A percentile compares a stretch with the other conserved stretches of the same genome.
These are phyloP conservation scores for Temnothorax nylanderi DNA, from an alignment of 1,140 invertebrate genomes.

Conservation along the genomic window DNA sequence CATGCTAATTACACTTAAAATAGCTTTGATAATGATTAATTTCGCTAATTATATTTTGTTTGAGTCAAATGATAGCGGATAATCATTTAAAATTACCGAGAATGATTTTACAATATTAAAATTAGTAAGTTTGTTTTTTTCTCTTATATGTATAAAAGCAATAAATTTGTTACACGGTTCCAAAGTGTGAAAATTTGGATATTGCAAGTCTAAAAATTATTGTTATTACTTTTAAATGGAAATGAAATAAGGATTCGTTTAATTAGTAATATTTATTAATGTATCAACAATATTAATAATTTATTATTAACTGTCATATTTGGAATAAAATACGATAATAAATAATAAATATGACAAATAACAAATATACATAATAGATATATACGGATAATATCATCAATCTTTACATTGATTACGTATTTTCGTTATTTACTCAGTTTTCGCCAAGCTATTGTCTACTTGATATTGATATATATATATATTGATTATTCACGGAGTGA, in stretches of 20 bases:
- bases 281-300: background rate
- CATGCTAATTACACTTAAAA: conserved; percentile 50
- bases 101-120: background rate
- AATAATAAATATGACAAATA: conserved; percentile 23
- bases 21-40: conserved; percentile 55
- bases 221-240: background rate
- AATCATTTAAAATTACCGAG: background rate
- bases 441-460: background rate
- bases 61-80: background rate
- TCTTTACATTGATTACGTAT: background rate
- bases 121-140: background rate
- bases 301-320: background rate
- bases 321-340: conserved; percentile 15
- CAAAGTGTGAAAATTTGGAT: background rate
- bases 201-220: background rate
- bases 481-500: conserved; percentile 11
- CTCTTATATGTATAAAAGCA: background rate
- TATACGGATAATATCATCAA: background rate
- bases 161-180: background rate
- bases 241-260: background rate
- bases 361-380: background rate
- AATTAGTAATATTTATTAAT: background rate
- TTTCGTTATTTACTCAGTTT: conserved; percentile 30
- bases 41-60: background rate
- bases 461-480: conserved; percentile 13